Conservation (phyloP, 2,113 vertebrate species). For the Panthera tigris region DNA sequence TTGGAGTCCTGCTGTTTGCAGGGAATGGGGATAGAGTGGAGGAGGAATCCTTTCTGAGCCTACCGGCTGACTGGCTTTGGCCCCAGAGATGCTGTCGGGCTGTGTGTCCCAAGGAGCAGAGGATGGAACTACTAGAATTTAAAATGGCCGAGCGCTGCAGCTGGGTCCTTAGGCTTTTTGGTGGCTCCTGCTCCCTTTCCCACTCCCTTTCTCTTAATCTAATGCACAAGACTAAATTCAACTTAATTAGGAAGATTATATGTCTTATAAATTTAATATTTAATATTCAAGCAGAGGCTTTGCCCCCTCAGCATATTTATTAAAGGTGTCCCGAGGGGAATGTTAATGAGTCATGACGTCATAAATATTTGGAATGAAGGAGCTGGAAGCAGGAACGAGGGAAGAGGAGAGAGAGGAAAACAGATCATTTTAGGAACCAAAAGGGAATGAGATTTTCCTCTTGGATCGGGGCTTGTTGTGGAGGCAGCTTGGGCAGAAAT, state of each 20-base stretch:
- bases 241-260: constrained; percentile 84
- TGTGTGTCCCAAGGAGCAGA: background rate
- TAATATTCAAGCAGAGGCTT: constrained; percentile 81
- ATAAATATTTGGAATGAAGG: constrained; percentile 74
- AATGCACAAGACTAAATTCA: constrained; percentile 80
- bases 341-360: constrained; percentile 79
- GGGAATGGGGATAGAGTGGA: constrained; percentile 26
- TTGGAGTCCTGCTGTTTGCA: background rate
- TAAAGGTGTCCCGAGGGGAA: constrained; percentile 81
- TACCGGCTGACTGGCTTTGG: background rate
- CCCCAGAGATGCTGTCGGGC: background rate
- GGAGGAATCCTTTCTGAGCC: background rate
- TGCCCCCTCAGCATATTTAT: constrained; percentile 71
- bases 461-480: background rate
- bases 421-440: constrained; percentile 18
- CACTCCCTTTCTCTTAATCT: constrained; percentile 67
- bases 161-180: rapidly evolving
- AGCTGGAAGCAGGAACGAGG: constrained; percentile 60
- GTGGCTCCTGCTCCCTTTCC: background rate
- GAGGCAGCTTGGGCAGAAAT: background rate
- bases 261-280: constrained; percentile 85
- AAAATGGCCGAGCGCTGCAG: background rate
- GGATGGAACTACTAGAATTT: background rate
- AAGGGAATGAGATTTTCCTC: constrained; percentile 25
- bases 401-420: constrained; percentile 54